These are phyloP conservation scores for Upupa epops DNA, from an alignment of 2,113 vertebrate species.

Conservation along the genomic window DNA sequence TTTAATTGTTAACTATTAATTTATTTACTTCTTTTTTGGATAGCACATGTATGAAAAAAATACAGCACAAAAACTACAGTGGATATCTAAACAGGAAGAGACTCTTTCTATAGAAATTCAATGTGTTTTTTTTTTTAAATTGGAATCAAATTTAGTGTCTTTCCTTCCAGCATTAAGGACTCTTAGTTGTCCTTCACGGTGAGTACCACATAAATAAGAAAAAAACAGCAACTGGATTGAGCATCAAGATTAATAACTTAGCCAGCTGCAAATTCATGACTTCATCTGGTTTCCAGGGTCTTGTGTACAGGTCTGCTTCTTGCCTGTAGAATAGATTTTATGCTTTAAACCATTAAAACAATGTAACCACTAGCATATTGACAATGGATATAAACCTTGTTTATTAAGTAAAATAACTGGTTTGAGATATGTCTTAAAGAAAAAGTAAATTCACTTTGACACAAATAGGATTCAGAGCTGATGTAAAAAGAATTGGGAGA, in stretches of 20 bases:
- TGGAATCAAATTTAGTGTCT: not conserved
- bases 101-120: not conserved
- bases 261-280: slow-evolving; percentile 46
- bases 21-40: no score
- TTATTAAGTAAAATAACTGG: not conserved
- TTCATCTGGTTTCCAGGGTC: slow-evolving; percentile 54
- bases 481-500: not conserved
- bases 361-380: slow-evolving; percentile 18
- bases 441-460: not conserved
- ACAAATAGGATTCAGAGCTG: not conserved
- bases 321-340: slow-evolving; percentile 23
- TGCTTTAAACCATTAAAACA: slow-evolving; percentile 25
- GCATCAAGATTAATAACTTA: slow-evolving; percentile 29
- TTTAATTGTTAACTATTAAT: no score
- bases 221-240: slow-evolving; percentile 13
- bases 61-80: not conserved
- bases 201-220: not conserved
- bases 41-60: no score
- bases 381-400: slow-evolving; percentile 61
- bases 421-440: slow-evolving; percentile 11
- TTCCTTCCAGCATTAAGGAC: slow-evolving; percentile 1
- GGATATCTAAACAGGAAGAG: not conserved
- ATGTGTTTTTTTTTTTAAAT: not conserved
- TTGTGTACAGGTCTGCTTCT: not conserved
- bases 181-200: slow-evolving; percentile 25